Evolutionary conservation across 2,888 invertebrate genomes (phyloP).

Genomic region (Apodemia duryi): DNA sequence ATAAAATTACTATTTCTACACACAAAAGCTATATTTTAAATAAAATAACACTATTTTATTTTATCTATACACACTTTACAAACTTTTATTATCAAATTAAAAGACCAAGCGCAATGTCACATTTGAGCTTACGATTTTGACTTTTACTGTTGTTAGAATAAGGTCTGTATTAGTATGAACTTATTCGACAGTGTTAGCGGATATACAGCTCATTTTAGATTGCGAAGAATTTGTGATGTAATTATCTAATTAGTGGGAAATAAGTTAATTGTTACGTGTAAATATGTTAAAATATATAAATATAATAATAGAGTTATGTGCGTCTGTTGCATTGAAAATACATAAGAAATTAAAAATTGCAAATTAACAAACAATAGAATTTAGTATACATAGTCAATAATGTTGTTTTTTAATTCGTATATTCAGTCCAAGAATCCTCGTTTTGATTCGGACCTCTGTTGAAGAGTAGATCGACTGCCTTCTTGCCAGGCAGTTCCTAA

Average conservation of each 20-base stretch:
- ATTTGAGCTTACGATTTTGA: slow-evolving; percentile 27
- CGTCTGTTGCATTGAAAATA: slow-evolving; percentile 39
- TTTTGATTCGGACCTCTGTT: too few species aligned
- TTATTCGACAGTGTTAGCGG: slow-evolving; percentile 10
- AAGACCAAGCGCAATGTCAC: slow-evolving; percentile 25
- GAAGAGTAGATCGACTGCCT: too few species aligned
- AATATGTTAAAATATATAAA: slow-evolving; percentile 55
- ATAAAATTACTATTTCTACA: slow-evolving; percentile 26
- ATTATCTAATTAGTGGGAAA: slow-evolving; percentile 18
- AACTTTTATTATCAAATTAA: slow-evolving; percentile 22
- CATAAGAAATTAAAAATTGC: slow-evolving; percentile 11
- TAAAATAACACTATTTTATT: slow-evolving; percentile 26
- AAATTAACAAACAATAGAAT: not conserved
- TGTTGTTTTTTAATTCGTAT: too few species aligned
- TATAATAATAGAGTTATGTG: slow-evolving; percentile 12
- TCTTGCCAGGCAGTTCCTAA: too few species aligned
- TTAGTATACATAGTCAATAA: not conserved
- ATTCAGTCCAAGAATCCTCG: too few species aligned
- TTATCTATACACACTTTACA: slow-evolving; percentile 28
- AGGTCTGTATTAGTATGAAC: slow-evolving; percentile 16
- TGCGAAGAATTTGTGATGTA: slow-evolving; percentile 18
- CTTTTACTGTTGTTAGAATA: slow-evolving; percentile 17
- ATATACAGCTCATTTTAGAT: slow-evolving; percentile 1
- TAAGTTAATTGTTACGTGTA: slow-evolving; percentile 37
- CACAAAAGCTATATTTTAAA: slow-evolving; percentile 26